These are phyloP conservation scores for Threskiornis aethiopicus DNA, from an alignment of 2,797 vertebrate species.

Conservation along the genomic window DNA sequence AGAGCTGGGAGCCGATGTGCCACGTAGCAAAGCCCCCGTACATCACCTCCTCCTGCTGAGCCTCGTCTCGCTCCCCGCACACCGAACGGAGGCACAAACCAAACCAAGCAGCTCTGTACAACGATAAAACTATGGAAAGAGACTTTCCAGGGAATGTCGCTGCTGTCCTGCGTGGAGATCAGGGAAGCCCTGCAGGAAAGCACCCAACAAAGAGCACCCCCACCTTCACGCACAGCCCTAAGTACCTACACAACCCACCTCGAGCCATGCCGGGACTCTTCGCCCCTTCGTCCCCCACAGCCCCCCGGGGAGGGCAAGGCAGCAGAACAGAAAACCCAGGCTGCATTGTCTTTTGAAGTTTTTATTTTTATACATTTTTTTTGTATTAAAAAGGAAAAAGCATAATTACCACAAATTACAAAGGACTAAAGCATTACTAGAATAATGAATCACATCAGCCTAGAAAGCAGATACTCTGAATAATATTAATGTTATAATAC, in stretches of 20 bases:
- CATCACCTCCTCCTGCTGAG: background rate
- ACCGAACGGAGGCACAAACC: background rate
- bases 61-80: accelerated
- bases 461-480: constrained; percentile 99
- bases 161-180: background rate
- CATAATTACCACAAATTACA: constrained; percentile 99
- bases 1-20: background rate
- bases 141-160: background rate
- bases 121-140: accelerated
- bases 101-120: background rate
- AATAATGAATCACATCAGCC: constrained; percentile 99
- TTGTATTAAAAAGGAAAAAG: constrained; percentile 99
- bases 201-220: background rate
- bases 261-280: background rate
- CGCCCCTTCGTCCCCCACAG: background rate
- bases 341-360: constrained; percentile 81
- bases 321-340: background rate
- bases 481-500: constrained; percentile 99
- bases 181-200: background rate
- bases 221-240: accelerated
- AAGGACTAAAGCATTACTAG: constrained; percentile 94
- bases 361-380: constrained; percentile 97
- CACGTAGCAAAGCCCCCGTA: background rate
- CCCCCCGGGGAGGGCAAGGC: background rate
- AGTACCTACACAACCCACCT: accelerated